phyloP scores from a whole-genome alignment of 2,113 vertebrate genomes.

The Phyllostomus hastatus region DNA sequence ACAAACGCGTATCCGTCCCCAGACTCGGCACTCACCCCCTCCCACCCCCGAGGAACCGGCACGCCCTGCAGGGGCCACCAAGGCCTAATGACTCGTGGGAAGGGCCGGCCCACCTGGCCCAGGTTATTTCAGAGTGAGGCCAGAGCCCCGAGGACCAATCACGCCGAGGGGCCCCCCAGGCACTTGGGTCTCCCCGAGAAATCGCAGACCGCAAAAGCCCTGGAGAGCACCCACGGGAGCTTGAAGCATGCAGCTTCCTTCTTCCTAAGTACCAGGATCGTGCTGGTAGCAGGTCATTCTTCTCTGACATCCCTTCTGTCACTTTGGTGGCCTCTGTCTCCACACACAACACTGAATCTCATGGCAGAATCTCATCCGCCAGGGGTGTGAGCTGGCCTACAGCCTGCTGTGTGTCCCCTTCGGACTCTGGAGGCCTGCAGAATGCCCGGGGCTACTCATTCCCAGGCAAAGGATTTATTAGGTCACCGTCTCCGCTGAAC shows the following conservation, averaged over 20 bases:
- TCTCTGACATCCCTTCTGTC: not conserved
- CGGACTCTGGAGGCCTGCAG: not conserved
- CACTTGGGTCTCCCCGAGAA: not conserved
- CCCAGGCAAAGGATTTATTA: not conserved
- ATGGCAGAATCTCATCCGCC: not conserved
- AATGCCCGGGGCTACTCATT: not conserved
- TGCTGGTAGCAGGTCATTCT: not conserved
- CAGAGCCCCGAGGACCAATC: not conserved
- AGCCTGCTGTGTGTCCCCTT: not conserved
- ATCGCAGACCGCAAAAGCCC: not conserved
- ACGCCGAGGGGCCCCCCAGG: not conserved
- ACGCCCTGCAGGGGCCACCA: not conserved
- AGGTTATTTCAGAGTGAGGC: not conserved
- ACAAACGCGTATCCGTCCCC: not conserved
- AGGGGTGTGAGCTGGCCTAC: not conserved
- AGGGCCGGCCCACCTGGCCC: not conserved
- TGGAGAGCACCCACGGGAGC: not conserved
- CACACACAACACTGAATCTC: not conserved
- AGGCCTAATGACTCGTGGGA: not conserved
- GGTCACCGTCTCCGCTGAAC: not conserved
- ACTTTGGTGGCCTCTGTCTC: not conserved
- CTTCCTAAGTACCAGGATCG: not conserved
- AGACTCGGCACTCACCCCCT: not conserved
- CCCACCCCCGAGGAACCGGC: not conserved
- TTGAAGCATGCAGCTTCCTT: not conserved